Evolutionary conservation across 2,797 vertebrate genomes (phyloP).

Genomic region (Malacoraja senta): DNA sequence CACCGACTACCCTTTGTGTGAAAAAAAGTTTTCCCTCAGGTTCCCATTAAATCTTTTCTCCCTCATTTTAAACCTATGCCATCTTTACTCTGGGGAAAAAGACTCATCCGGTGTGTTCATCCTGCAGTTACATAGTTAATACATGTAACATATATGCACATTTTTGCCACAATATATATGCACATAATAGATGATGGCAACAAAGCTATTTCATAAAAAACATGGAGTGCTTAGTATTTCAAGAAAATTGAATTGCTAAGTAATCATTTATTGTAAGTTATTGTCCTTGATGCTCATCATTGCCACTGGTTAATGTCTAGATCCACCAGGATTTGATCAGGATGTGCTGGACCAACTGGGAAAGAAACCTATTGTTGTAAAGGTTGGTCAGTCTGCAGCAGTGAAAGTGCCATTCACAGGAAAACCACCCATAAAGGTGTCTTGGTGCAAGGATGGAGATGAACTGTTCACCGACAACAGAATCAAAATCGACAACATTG

Average conservation of each 20-base stretch:
- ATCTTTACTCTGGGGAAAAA: too few species aligned
- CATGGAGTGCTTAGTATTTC: neutral
- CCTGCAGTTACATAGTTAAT: neutral
- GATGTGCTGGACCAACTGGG: slow-evolving; percentile 58
- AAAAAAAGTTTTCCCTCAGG: too few species aligned
- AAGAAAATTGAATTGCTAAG: neutral
- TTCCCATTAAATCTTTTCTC: too few species aligned
- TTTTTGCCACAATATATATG: neutral
- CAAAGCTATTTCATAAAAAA: neutral
- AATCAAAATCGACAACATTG: slow-evolving; percentile 58
- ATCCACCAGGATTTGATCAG: slow-evolving; percentile 66
- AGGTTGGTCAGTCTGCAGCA: slow-evolving; percentile 64
- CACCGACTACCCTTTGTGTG: too few species aligned
- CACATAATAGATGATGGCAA: neutral
- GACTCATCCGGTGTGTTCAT: neutral
- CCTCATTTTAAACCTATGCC: too few species aligned
- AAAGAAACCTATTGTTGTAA: slow-evolving; percentile 61
- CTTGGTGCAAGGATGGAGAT: slow-evolving; percentile 70
- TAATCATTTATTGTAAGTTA: neutral
- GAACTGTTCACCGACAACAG: slow-evolving; percentile 57
- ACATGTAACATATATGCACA: neutral
- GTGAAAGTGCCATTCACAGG: slow-evolving; percentile 72
- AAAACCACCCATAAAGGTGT: slow-evolving; percentile 61
- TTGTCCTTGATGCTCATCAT: neutral
- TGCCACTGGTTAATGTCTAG: slow-evolving; percentile 49